Evolutionary conservation across 2,113 vertebrate species (phyloP), one percentile per base, ranked within the genome.

Genomic region (Colossoma macropomum): DNA sequence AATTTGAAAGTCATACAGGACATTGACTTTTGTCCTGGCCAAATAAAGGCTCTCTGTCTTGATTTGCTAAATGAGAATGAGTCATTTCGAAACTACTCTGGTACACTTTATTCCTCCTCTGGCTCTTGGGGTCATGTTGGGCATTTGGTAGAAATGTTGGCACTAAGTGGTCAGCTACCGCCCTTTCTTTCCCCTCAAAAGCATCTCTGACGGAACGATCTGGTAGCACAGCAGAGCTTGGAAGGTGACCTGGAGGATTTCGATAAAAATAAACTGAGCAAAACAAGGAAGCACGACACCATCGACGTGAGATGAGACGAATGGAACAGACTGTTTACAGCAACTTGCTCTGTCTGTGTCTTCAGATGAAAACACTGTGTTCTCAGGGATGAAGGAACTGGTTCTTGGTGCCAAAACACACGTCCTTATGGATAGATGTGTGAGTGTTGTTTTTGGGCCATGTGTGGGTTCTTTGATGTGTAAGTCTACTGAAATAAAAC

Each of bases 351-450:
- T 19, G 15, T 45, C 45, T 74, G 28, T 56, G n/a, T 78, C 27
- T 0, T 77, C 81, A 84, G 83, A 85, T 73, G 56, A 77, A 85
- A 80, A 80, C 83, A 87, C 89, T 92, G 87, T 89, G 41, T 45
- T 92, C 86, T 86, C 83, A 84, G 77, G 85, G 89, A 87, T 79
- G 56, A 86, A 89, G 86, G 89, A 92, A 90, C 88, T 79, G 32
- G 23, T 1, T 72, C 86, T 84, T 77, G 77, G 69, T 88, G 84
- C 91, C 91, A 92, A 90, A 87, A 86, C 79, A 93, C 93, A 93
- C 88, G 91, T 86, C 89, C 81, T 32, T 60, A 86, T 60, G 87
- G 63, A 79, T 23, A 54, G 30, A 59, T 59, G 72, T 72, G 68
- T 52, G 62, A 19, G 28, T 38, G 38, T 16, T 71, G 19, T 41